A percentile compares a stretch with the other conserved stretches of the same genome.
Evolutionary conservation across 2,888 invertebrate genomes (phyloP).

Genomic region (Oxytorus armatus): DNA sequence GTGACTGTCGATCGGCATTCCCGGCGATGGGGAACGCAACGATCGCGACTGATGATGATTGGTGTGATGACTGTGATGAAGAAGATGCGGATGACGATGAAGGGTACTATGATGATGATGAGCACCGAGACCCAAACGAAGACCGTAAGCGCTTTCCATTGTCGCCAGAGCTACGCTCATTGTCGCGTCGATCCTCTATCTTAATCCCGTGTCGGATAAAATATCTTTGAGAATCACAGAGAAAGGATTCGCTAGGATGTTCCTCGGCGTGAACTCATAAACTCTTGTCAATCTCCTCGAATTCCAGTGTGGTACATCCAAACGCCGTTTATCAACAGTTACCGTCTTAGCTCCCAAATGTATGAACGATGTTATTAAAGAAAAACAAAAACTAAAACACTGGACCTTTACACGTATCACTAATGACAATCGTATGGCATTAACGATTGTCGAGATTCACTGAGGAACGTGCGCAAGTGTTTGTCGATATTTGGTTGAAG

Average conservation of each 20-base stretch:
- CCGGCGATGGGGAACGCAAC: constrained; percentile 64
- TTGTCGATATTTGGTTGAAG: neutral
- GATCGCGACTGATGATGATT: constrained; percentile 67
- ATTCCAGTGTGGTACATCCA: neutral
- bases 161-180: constrained; percentile 81
- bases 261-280: neutral
- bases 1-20: constrained; percentile 39
- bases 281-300: neutral
- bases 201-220: neutral
- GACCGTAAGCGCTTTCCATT: constrained; percentile 79
- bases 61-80: constrained; percentile 28
- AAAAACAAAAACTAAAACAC: too few species aligned
- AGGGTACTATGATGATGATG: constrained; percentile 73
- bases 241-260: neutral
- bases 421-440: neutral
- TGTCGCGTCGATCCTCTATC: neutral
- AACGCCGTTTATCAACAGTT: neutral
- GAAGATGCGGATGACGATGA: constrained; percentile 71
- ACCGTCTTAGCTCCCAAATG: neutral
- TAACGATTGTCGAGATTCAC: constrained; percentile 18
- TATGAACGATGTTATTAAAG: neutral
- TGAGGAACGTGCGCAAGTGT: too few species aligned
- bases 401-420: constrained; percentile 34
- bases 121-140: constrained; percentile 74
- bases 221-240: neutral